Evolutionary conservation across 2,888 invertebrate species (phyloP), one percentile per base, ranked within the genome.

Genomic region (Seira ritae): DNA sequence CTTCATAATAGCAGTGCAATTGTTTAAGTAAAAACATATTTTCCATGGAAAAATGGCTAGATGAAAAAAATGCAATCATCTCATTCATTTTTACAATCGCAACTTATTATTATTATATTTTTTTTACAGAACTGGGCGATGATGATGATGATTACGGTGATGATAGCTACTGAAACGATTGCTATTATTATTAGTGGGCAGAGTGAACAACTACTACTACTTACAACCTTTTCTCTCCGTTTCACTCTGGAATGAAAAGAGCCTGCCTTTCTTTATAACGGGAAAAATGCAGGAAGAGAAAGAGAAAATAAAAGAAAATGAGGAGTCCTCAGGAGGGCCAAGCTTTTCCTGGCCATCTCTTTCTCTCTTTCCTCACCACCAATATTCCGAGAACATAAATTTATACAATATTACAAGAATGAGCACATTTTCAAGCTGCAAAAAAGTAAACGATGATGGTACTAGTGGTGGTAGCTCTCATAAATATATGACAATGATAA

Each of bases 361-460:
- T 69, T 78, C 8, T 31, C 31, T 50, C 50, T 77, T 70, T 78
- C 71, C 75, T 86, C 87, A 84, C 83, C 85, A 88, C 84, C 87
- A 92, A 92, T 92, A 92, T 92, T 92, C 90, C 91, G 86, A 90
- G 91, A 90, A 92, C 92, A 92, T 92, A 92, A 92, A 92, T 92
- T 92, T 91, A 91, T 91, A 91, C 91, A 92, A 91, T 91, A 91
- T 91, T 90, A 90, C 90, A 90, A 83, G 87, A 88, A 86, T 86
- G 86, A 87, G 86, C 76, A 85, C 50, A 50, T 50, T 86, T 87
- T 88, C 73, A 86, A 86, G 80, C 85, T 79, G 73, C 84, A 80
- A 85, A 86, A 50, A 50, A 50, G 12, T 50, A 50, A 50, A 88
- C 85, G 87, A 86, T 86, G 50, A 50, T 50, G 50, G 50, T 50